Conservation (phyloP, 2,797 vertebrate species). For the Anas bernieri region DNA sequence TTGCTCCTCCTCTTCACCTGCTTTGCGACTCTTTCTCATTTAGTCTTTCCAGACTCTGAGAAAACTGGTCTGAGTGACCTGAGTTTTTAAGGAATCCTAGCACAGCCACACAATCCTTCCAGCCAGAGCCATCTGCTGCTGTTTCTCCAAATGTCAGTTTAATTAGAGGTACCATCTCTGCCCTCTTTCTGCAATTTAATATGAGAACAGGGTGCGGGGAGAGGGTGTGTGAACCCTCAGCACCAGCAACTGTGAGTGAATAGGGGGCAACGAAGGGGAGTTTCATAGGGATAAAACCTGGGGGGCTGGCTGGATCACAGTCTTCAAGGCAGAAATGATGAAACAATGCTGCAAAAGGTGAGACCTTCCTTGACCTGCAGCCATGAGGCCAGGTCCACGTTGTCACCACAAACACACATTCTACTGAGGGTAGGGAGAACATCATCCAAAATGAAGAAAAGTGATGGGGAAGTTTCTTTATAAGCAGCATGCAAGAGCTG, state of each 20-base stretch:
- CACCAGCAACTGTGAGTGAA: background rate
- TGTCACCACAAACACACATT: fast-evolving
- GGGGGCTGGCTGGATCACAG: background rate
- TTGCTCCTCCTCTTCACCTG: background rate
- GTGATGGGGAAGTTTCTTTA: background rate
- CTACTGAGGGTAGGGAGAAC: background rate
- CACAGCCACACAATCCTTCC: background rate
- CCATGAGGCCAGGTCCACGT: background rate
- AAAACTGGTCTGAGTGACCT: background rate
- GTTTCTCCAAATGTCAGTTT: background rate
- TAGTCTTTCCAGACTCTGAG: background rate
- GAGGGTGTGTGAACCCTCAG: background rate
- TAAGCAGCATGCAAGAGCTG: background rate
- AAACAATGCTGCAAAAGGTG: background rate
- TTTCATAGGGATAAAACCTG: background rate
- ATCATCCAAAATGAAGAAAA: background rate
- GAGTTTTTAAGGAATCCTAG: background rate
- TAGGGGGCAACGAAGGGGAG: background rate
- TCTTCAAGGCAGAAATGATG: background rate
- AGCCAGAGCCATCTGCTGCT: slow-evolving; percentile 36
- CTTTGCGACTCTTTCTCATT: background rate
- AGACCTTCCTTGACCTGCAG: background rate
- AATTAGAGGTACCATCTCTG: background rate
- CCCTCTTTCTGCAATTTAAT: background rate
- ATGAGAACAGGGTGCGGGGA: background rate